Conservation (phyloP, 1,140 invertebrate genomes). For the Diabrotica virgifera region DNA sequence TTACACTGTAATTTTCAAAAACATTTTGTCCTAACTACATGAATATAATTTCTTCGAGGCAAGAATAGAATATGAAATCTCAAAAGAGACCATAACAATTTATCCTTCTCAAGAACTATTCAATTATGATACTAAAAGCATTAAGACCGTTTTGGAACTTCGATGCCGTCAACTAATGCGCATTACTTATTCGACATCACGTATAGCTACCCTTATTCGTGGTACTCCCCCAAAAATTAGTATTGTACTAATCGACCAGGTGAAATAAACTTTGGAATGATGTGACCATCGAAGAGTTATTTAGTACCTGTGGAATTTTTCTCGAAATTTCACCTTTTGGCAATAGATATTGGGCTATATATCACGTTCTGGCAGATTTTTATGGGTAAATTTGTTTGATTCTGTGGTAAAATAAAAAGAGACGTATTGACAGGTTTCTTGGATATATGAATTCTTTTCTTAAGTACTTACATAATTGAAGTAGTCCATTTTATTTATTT, state of each 20-base stretch:
- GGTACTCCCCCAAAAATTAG: conserved; percentile 8
- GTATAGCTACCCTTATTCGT: conserved; percentile 13
- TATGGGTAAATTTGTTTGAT: too few relatives aligned
- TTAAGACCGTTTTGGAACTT: conserved; percentile 19
- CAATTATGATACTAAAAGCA: conserved; percentile 8
- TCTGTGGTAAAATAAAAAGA: too few relatives aligned
- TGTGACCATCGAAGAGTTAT: conserved; percentile 5
- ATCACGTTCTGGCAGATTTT: background rate
- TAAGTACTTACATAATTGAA: too few relatives aligned
- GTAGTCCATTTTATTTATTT: too few relatives aligned
- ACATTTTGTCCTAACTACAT: too few relatives aligned
- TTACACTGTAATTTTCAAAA: too few relatives aligned
- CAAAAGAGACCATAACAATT: conserved; percentile 8
- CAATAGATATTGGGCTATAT: background rate
- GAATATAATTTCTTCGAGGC: too few relatives aligned
- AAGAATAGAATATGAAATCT: background rate
- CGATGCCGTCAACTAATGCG: conserved; percentile 17
- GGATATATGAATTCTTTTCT: too few relatives aligned
- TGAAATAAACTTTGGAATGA: conserved; percentile 12
- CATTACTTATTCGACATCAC: conserved; percentile 20
- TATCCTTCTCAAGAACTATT: conserved; percentile 22
- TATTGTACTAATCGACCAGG: conserved; percentile 22
- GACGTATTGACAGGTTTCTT: too few relatives aligned
- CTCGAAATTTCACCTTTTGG: conserved; percentile 5
- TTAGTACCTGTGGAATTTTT: conserved; percentile 18